Percentiles rank a stretch among this genome's conserved stretches.
phyloP scores from a whole-genome alignment of 2,797 vertebrate genomes.

The Nannoperca australis region DNA sequence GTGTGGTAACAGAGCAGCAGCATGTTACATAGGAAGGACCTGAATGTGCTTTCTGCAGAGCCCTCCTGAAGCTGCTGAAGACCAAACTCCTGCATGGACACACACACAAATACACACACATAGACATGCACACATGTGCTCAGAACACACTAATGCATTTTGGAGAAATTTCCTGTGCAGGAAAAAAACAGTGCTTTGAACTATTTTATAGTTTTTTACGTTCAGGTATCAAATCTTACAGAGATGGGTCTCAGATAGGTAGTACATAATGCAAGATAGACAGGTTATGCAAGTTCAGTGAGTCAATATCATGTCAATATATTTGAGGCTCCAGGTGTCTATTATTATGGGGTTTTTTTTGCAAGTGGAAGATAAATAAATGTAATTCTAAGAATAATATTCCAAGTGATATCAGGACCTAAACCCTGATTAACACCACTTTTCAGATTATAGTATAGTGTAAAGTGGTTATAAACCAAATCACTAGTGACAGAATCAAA shows the following conservation, averaged over 20 bases:
- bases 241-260: neutral
- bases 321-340: neutral
- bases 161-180: neutral
- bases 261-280: neutral
- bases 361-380: neutral
- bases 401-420: neutral
- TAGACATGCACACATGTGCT: neutral
- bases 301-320: neutral
- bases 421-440: neutral
- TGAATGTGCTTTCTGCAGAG: constrained; percentile 90
- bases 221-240: neutral
- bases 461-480: neutral
- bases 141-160: neutral
- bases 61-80: constrained; percentile 96
- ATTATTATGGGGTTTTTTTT: neutral
- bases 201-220: neutral
- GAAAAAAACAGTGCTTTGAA: constrained; percentile 2
- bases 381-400: neutral
- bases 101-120: constrained; percentile 19
- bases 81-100: constrained; percentile 89
- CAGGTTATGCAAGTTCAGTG: neutral
- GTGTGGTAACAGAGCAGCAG: constrained; percentile 98
- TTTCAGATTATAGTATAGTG: neutral
- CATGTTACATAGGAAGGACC: constrained; percentile 96
- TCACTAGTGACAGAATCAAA: neutral